Percentiles rank a stretch among this genome's conserved stretches.
phyloP scores from a whole-genome alignment of 2,888 invertebrate species.

The Ecdyonurus torrentis region DNA sequence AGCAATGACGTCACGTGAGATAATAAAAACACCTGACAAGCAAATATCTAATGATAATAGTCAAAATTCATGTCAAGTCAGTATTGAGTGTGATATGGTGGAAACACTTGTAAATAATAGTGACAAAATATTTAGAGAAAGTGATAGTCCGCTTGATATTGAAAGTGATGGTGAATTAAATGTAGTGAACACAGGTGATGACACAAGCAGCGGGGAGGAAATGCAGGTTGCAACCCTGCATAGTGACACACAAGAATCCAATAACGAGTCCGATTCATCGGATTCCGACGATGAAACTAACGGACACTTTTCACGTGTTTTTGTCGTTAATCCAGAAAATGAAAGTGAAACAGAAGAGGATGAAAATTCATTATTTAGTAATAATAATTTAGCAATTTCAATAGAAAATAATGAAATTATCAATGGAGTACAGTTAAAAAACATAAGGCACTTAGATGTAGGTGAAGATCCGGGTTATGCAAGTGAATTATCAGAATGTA shows the following conservation, averaged over 20 bases:
- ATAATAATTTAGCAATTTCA: not conserved
- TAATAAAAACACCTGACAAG: not conserved
- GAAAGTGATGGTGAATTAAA: constrained; percentile 32
- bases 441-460: not conserved
- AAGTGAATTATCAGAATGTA: not conserved
- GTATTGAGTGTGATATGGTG: not conserved
- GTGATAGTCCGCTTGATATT: not conserved
- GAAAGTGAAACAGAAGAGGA: constrained; percentile 17
- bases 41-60: not conserved
- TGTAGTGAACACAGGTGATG: constrained; percentile 36
- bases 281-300: constrained; percentile 9
- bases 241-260: not conserved
- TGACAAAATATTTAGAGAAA: not conserved
- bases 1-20: too few species aligned
- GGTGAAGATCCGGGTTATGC: not conserved
- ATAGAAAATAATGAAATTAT: not conserved
- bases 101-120: not conserved
- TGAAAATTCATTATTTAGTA: constrained; percentile 20
- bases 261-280: constrained; percentile 7
- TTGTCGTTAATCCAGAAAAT: constrained; percentile 24
- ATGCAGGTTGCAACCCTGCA: not conserved
- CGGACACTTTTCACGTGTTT: constrained; percentile 24
- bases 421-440: not conserved
- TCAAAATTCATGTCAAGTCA: not conserved
- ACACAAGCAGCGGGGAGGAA: constrained; percentile 36